Conservation (phyloP, 1,140 invertebrate species). For the Micrasema minimum region DNA sequence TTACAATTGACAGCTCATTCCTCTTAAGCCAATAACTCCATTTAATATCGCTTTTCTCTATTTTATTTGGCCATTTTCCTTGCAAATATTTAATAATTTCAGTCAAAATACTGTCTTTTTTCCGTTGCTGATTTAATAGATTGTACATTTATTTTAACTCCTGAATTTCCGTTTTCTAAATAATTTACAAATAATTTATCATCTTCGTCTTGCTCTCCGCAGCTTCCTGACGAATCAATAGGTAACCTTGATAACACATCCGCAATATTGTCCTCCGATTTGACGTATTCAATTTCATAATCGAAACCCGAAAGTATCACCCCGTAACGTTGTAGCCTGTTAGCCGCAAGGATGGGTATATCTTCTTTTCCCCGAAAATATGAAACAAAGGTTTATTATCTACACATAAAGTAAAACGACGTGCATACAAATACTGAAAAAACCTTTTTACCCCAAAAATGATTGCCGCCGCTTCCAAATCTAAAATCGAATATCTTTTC, state of each 20-base stretch:
- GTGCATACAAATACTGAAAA: not conserved
- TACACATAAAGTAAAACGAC: not conserved
- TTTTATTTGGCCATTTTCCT: not conserved
- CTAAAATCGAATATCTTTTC: slow-evolving; percentile 1
- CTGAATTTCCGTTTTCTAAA: slow-evolving; percentile 1
- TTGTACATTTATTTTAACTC: not conserved
- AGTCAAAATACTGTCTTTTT: not conserved
- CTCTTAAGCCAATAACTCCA: not conserved
- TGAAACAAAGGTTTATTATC: not conserved
- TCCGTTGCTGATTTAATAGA: not conserved
- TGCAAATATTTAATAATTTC: not conserved
- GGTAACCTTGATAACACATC: not conserved
- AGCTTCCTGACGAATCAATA: not conserved
- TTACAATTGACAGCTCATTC: not conserved
- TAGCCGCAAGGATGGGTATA: not conserved
- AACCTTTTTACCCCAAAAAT: slow-evolving; percentile 4
- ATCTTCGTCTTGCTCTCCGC: not conserved
- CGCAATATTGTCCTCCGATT: not conserved
- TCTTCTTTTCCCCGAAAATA: not conserved
- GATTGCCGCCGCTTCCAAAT: not conserved
- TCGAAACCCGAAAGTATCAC: not conserved
- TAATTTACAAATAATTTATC: not conserved
- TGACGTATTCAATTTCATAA: not conserved
- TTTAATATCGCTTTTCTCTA: not conserved
- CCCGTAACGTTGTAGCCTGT: not conserved